Conservation (phyloP, 2,888 invertebrate species). For the Scaeva pyrastri region DNA sequence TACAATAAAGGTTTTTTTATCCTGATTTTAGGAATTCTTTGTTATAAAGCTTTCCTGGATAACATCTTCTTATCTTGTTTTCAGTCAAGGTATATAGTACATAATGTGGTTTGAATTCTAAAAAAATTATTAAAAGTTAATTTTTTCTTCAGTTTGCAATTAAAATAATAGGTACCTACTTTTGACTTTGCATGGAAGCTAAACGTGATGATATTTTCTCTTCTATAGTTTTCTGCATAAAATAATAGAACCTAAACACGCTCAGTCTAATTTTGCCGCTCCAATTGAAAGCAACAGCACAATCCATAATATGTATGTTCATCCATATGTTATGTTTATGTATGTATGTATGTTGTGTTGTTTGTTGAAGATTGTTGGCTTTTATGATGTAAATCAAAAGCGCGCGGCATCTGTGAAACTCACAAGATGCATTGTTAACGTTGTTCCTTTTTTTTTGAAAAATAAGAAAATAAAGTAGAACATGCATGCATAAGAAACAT, state of each 20-base stretch:
- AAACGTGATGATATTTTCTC: slow-evolving; percentile 19
- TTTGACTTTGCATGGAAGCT: slow-evolving; percentile 34
- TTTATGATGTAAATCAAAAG: slow-evolving; percentile 54
- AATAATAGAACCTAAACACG: slow-evolving; percentile 60
- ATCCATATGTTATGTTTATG: too few species aligned
- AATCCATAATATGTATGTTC: neutral
- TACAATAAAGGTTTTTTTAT: too few species aligned
- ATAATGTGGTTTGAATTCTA: too few species aligned
- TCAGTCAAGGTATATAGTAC: too few species aligned
- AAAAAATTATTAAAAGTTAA: neutral
- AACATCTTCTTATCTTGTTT: too few species aligned
- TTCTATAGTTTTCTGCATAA: slow-evolving; percentile 8
- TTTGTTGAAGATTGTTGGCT: slow-evolving; percentile 3
- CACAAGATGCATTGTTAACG: slow-evolving; percentile 44
- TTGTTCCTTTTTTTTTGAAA: neutral
- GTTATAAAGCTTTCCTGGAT: too few species aligned
- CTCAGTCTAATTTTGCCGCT: slow-evolving; percentile 67
- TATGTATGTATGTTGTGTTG: too few species aligned
- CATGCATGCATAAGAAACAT: slow-evolving; percentile 15
- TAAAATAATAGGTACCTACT: too few species aligned
- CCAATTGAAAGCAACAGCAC: slow-evolving; percentile 44
- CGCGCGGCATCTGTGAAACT: slow-evolving; percentile 39
- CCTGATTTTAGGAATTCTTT: too few species aligned
- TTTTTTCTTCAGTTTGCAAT: neutral
- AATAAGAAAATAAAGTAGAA: slow-evolving; percentile 11